phyloP scores from a whole-genome alignment of 2,113 vertebrate genomes.

The Pitta sordida region DNA sequence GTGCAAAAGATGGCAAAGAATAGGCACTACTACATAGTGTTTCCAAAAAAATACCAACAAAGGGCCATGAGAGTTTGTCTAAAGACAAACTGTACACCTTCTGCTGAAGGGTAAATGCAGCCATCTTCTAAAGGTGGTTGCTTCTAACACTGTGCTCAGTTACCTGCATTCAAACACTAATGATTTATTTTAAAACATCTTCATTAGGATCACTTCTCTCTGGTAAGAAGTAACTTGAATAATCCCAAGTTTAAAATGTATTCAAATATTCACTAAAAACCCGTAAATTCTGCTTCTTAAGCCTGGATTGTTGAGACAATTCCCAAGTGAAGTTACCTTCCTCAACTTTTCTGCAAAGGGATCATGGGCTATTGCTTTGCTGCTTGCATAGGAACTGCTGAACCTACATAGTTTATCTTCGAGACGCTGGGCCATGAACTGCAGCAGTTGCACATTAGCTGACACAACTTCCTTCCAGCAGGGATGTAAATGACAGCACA shows the following conservation, averaged over 20 bases:
- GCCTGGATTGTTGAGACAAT: not conserved
- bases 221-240: not conserved
- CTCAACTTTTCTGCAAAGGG: not conserved
- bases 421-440: accelerated
- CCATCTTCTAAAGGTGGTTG: not conserved
- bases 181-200: not conserved
- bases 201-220: not conserved
- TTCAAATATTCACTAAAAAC: not conserved
- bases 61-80: not conserved
- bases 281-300: not conserved
- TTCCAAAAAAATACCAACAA: not conserved
- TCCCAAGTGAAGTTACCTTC: not conserved
- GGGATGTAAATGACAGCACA: not conserved
- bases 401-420: not conserved
- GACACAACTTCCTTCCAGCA: not conserved
- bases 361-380: not conserved
- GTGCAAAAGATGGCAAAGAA: not conserved
- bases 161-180: not conserved
- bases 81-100: not conserved
- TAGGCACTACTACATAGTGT: not conserved
- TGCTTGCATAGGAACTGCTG: not conserved
- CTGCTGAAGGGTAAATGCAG: not conserved
- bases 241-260: not conserved
- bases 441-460: not conserved
- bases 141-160: not conserved